Percentiles rank a stretch among this genome's conserved stretches.
Evolutionary conservation across 2,888 invertebrate genomes (phyloP).

Genomic region (Slavum lentiscoides): DNA sequence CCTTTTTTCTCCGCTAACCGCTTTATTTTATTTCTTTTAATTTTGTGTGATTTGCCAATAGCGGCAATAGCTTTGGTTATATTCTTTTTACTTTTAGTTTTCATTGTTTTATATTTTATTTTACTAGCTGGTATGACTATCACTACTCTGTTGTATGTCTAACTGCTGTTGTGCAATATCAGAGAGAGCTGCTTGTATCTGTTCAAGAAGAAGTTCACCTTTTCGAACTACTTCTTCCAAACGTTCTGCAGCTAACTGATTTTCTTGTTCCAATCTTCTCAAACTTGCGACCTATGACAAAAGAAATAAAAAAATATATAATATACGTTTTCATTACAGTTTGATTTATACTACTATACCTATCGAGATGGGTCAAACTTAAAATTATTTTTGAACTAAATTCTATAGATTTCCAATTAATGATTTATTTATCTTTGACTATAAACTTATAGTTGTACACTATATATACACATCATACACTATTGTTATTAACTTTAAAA

Average conservation of each 20-base stretch:
- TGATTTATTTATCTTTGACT: too few relatives aligned
- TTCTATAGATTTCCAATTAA: too few relatives aligned
- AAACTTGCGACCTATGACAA: slow-evolving; percentile 65
- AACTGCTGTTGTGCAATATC: slow-evolving; percentile 91
- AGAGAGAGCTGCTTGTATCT: slow-evolving; percentile 87
- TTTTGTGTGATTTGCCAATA: slow-evolving; percentile 40
- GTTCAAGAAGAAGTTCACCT: slow-evolving; percentile 83
- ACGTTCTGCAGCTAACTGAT: slow-evolving; percentile 83
- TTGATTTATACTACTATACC: neutral
- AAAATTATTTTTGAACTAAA: too few relatives aligned
- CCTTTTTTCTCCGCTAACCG: slow-evolving; percentile 41
- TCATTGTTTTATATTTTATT: slow-evolving; percentile 13
- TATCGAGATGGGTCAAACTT: too few relatives aligned
- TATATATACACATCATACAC: too few relatives aligned
- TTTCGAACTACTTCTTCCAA: slow-evolving; percentile 72
- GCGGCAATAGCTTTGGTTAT: slow-evolving; percentile 32
- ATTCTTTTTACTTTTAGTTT: slow-evolving; percentile 38
- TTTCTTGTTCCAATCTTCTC: slow-evolving; percentile 82
- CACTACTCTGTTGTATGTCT: slow-evolving; percentile 63
- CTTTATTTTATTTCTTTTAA: slow-evolving; percentile 50
- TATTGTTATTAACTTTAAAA: too few relatives aligned
- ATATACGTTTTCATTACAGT: neutral
- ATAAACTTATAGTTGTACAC: too few relatives aligned
- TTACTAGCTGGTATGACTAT: slow-evolving; percentile 19
- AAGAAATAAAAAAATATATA: neutral